Conservation (phyloP, 2,113 vertebrate genomes). For the Myotis lucifugus region DNA sequence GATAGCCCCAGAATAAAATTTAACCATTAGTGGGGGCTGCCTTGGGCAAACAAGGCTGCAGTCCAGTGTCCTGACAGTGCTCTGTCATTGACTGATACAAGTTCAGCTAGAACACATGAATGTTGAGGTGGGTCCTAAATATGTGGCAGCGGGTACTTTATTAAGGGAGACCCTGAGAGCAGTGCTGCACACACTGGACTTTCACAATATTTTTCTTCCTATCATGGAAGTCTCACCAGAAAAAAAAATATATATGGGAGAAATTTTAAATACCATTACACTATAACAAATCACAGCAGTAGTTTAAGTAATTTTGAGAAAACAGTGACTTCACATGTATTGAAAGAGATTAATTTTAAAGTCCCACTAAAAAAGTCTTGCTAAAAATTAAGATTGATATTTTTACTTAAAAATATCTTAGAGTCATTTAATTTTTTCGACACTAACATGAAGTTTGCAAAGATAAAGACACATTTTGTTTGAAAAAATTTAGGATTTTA, state of each 20-base stretch:
- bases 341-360: background rate
- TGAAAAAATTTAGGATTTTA: background rate
- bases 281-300: background rate
- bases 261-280: background rate
- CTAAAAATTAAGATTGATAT: background rate
- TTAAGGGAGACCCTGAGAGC: background rate
- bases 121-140: background rate
- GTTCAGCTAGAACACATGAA: background rate
- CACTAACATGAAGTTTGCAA: background rate
- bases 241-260: background rate
- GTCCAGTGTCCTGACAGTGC: background rate
- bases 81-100: background rate
- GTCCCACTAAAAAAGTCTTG: background rate
- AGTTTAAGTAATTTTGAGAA: conserved; percentile 11
- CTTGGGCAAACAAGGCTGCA: background rate
- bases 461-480: background rate
- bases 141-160: background rate
- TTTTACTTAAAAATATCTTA: background rate
- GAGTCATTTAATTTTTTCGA: conserved; percentile 1
- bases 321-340: background rate
- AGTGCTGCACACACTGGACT: background rate
- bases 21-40: background rate
- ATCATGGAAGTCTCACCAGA: background rate
- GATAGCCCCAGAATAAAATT: background rate
- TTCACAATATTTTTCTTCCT: background rate